Evolutionary conservation across 2,797 vertebrate genomes (phyloP).

Genomic region (Xenopus petersii): DNA sequence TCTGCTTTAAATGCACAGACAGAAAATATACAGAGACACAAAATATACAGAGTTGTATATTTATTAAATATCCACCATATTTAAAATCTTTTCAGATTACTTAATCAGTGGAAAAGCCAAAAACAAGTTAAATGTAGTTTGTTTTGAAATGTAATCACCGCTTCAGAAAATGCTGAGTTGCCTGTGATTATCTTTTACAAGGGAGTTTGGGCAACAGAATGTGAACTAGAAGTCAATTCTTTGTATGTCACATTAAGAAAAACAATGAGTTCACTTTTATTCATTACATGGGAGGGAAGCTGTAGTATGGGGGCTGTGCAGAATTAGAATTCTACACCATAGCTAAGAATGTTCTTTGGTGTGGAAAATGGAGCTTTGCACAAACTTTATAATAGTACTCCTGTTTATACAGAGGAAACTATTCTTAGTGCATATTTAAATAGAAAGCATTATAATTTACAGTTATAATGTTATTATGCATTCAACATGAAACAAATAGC

Average conservation of each 20-base stretch:
- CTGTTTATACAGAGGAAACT: background rate
- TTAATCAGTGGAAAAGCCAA: constrained; percentile 9
- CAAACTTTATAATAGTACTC: constrained; percentile 35
- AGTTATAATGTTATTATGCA: constrained; percentile 22
- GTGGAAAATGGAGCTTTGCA: constrained; percentile 40
- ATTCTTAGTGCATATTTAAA: background rate
- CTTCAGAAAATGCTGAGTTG: constrained; percentile 44
- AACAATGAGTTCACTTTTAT: constrained; percentile 48
- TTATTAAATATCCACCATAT: background rate
- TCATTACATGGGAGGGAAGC: constrained; percentile 44
- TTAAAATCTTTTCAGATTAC: constrained; percentile 14
- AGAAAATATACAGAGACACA: too few relatives aligned
- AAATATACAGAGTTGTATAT: background rate
- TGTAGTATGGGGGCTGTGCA: constrained; percentile 37
- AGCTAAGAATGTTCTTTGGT: constrained; percentile 39
- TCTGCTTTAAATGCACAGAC: background rate
- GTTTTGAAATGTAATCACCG: constrained; percentile 46
- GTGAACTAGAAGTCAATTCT: constrained; percentile 44
- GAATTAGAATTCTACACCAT: constrained; percentile 37
- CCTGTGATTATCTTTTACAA: constrained; percentile 49
- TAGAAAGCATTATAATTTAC: constrained; percentile 29
- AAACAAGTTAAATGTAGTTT: constrained; percentile 28
- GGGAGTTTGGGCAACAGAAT: constrained; percentile 47
- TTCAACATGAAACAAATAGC: background rate
- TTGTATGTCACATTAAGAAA: constrained; percentile 49